Evolutionary conservation across 2,888 invertebrate genomes (phyloP).

Genomic region (Melanophora roralis): DNA sequence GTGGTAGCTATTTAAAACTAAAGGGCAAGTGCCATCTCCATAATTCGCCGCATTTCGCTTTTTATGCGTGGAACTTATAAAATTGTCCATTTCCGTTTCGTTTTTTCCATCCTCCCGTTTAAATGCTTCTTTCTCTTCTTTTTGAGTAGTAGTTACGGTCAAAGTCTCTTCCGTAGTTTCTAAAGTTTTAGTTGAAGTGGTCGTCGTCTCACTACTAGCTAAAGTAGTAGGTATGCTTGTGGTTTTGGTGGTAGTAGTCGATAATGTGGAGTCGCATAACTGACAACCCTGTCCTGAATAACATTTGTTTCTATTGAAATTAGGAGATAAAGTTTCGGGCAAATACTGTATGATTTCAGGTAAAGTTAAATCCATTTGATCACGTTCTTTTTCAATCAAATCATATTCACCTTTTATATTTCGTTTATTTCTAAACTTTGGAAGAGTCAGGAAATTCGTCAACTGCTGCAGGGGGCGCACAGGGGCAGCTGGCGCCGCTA

Average conservation of each 20-base stretch:
- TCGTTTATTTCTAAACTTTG: conserved; percentile 64
- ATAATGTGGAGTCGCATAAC: not conserved
- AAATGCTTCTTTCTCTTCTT: not conserved
- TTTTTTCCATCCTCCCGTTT: not conserved
- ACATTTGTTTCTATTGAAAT: conserved; percentile 72
- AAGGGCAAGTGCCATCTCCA: conserved; percentile 19
- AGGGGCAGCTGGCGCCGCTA: not conserved
- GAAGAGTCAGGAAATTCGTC: conserved; percentile 10
- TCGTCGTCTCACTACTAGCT: not conserved
- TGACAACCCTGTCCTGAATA: conserved; percentile 66
- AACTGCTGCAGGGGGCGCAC: conserved; percentile 31
- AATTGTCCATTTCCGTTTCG: not conserved
- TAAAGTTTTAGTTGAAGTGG: not conserved
- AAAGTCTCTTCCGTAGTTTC: not conserved
- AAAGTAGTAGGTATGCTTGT: not conserved
- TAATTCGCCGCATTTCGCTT: conserved; percentile 61
- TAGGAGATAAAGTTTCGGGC: conserved; percentile 73
- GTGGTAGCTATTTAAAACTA: not conserved
- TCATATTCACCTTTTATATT: conserved; percentile 76
- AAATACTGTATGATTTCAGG: conserved; percentile 75
- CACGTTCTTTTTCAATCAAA: conserved; percentile 70
- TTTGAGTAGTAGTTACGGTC: not conserved
- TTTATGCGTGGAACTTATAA: conserved; percentile 22
- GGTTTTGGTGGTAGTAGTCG: not conserved
- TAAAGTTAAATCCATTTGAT: conserved; percentile 70